A percentile compares a stretch with the other conserved stretches of the same genome.
Conservation (phyloP, 1,140 invertebrate species). For the Panagrolaimus sp. region DNA sequence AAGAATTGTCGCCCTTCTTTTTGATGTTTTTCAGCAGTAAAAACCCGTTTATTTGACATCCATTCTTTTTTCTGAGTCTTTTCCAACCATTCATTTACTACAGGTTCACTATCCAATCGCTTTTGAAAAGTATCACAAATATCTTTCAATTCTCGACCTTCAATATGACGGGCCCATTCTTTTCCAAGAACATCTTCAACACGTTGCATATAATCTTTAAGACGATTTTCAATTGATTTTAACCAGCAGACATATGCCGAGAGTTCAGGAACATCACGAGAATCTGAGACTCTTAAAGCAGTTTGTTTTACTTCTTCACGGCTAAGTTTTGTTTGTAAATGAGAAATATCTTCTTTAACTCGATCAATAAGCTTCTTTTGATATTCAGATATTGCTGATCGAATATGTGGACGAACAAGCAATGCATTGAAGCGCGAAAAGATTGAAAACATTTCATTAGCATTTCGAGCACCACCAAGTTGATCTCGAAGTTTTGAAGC, state of each 20-base stretch:
- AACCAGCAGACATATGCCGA: slow-evolving; percentile 98
- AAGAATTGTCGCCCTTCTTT: slow-evolving; percentile 64
- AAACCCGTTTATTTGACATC: slow-evolving; percentile 85
- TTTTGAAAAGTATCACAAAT: slow-evolving; percentile 93
- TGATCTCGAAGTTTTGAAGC: slow-evolving; percentile 92
- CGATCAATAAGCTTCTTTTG: slow-evolving; percentile 97
- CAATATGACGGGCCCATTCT: slow-evolving; percentile 98
- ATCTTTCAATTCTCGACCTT: slow-evolving; percentile 88
- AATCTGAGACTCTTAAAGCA: slow-evolving; percentile 69
- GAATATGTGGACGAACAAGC: slow-evolving; percentile 94
- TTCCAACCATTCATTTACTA: slow-evolving; percentile 94
- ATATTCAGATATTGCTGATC: slow-evolving; percentile 95
- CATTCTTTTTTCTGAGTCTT: slow-evolving; percentile 86
- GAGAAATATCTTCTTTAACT: slow-evolving; percentile 97
- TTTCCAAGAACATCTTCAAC: slow-evolving; percentile 94
- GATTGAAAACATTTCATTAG: slow-evolving; percentile 99
- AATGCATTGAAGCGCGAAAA: slow-evolving; percentile 96
- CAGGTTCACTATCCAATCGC: slow-evolving; percentile 84
- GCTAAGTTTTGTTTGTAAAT: slow-evolving; percentile 95
- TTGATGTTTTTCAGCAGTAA: slow-evolving; percentile 77
- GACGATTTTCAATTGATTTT: slow-evolving; percentile 88
- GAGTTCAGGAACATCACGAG: slow-evolving; percentile 80
- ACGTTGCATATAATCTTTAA: slow-evolving; percentile 89
- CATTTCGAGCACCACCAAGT: slow-evolving; percentile 92
- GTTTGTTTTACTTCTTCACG: slow-evolving; percentile 74